phyloP scores from a whole-genome alignment of 2,888 invertebrate genomes.

The Leptothorax acervorum region DNA sequence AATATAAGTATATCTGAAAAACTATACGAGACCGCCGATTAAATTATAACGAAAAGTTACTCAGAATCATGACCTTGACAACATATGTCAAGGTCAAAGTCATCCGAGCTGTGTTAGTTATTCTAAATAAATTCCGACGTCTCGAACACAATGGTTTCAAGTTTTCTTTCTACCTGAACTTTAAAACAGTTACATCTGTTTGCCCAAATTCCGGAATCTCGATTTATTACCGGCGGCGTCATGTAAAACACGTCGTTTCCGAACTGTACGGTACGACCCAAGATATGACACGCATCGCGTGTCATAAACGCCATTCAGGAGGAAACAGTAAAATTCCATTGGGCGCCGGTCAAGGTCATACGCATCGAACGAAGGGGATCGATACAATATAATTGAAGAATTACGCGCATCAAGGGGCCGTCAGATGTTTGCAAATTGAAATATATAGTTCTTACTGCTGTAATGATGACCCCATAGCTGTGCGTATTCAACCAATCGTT shows the following conservation, averaged over 20 bases:
- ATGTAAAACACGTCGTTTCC: background rate
- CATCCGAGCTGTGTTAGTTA: no score
- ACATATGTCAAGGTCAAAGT: no score
- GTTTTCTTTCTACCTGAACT: no score
- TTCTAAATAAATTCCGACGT: no score
- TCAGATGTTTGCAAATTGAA: constrained; percentile 52
- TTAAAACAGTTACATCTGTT: no score
- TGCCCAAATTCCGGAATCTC: background rate
- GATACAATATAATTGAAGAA: constrained; percentile 51
- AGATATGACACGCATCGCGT: background rate
- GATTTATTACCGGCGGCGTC: no score
- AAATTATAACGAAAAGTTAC: no score
- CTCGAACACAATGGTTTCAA: no score
- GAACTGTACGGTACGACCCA: background rate
- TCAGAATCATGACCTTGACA: no score
- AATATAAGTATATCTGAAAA: no score
- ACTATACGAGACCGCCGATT: no score
- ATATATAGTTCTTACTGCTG: constrained; percentile 14
- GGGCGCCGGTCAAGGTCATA: background rate
- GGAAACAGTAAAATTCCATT: constrained; percentile 28
- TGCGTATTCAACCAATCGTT: constrained; percentile 51
- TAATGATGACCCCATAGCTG: constrained; percentile 38
- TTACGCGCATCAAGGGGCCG: constrained; percentile 29
- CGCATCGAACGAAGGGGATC: constrained; percentile 3
- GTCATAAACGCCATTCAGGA: background rate